Evolutionary conservation across 2,113 vertebrate species (phyloP).

Genomic region (Sclerurus mexicanus): DNA sequence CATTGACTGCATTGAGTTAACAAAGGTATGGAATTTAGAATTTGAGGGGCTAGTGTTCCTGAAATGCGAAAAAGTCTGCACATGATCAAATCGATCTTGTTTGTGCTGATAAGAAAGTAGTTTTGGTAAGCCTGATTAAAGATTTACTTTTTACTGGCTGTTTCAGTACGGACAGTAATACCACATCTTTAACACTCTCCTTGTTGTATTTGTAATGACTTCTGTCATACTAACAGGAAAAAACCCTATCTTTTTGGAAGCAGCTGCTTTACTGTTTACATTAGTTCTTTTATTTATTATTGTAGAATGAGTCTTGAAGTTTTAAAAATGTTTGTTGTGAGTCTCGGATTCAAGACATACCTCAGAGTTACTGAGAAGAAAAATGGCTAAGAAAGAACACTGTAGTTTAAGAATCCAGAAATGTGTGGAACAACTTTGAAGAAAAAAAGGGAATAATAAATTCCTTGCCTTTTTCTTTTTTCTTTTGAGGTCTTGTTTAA

Average conservation of each 20-base stretch:
- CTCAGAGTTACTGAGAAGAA: background rate
- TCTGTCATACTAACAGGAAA: background rate
- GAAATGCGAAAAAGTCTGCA: background rate
- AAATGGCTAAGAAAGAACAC: background rate
- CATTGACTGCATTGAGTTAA: background rate
- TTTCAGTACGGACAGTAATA: background rate
- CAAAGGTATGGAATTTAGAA: background rate
- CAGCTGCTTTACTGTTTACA: background rate
- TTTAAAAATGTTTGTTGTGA: background rate
- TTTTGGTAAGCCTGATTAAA: background rate
- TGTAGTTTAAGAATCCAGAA: background rate
- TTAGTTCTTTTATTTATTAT: background rate
- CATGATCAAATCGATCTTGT: background rate
- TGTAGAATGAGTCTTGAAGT: background rate
- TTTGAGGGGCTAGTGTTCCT: background rate
- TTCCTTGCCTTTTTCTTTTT: background rate
- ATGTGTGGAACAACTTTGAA: background rate
- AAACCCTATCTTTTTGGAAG: background rate
- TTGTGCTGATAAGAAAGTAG: background rate
- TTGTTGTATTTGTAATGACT: background rate
- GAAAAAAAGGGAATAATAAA: background rate
- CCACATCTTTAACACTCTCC: background rate
- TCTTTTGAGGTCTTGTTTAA: background rate
- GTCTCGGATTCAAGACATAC: accelerated
- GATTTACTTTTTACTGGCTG: background rate